Evolutionary conservation across 2,888 invertebrate species (phyloP), one percentile per base, ranked within the genome.

Genomic region (Drosophila emarginata): DNA sequence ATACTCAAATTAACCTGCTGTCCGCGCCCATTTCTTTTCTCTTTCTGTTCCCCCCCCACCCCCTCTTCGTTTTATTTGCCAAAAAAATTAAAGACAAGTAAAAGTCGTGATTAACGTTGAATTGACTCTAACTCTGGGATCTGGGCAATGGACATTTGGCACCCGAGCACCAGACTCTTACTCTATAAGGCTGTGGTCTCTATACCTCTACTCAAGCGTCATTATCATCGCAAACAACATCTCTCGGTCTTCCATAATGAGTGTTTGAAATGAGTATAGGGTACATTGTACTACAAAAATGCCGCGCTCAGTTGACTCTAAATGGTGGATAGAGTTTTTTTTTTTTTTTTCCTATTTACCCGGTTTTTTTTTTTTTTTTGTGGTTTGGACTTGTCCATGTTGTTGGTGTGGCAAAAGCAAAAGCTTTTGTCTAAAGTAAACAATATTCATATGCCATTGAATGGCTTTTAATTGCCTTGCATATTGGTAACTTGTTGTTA

Each of bases 51-150:
- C 32, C 9, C 62, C 6, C 9, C 6, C 32, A 4, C 36, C 12
- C 36, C 37, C 66, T 72, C 68, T 65, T 65, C 66, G 63, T 77
- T 63, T 70, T 90, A 79, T 90, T 90, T 90, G 89, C 89, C 79
- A 79, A 88, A 89, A 83, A 88, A 89, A 90, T 90, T 90, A 89
- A 89, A 87, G 79, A 82, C 81, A 79, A 78, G 79, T 83, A 87
- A 89, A 86, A 86, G 81, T 89, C 87, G 89, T 87, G 87, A 85
- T 88, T 87, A 86, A 79, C 83, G 80, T 76, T 79, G 85, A 74
- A 87, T 85, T 85, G 82, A 74, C 86, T 73, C 71, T 14, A 50
- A 26, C 56, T 37, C 14, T 37, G 65, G 56, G 6, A 23, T 39
- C 23, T 26, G 45, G 11, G 45, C 18, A 45, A 11, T 45, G 45